A percentile compares a stretch with the other conserved stretches of the same genome.
These are phyloP conservation scores for Megamerina dolium DNA, from an alignment of 2,888 invertebrate species.

Conservation along the genomic window DNA sequence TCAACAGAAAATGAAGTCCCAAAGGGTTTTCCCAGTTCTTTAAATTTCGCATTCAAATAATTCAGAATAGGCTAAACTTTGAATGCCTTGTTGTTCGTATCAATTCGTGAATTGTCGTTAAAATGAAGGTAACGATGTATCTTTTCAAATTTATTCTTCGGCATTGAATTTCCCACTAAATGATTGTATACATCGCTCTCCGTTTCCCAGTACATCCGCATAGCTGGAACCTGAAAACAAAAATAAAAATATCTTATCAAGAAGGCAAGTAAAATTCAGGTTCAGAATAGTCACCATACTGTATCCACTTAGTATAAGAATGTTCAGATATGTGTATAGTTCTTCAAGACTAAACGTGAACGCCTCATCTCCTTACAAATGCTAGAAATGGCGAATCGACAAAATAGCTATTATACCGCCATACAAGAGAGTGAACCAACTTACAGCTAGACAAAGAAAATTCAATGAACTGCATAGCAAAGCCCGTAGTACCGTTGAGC, in stretches of 20 bases:
- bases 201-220: conserved; percentile 1
- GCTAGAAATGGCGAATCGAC: too few relatives aligned
- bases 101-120: not conserved
- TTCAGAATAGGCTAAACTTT: conserved; percentile 4
- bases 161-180: conserved; percentile 3
- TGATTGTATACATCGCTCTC: conserved; percentile 2
- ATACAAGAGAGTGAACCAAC: too few relatives aligned
- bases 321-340: too few relatives aligned
- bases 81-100: not conserved
- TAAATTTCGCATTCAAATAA: conserved; percentile 4
- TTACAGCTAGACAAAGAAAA: too few relatives aligned
- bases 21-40: conserved; percentile 4
- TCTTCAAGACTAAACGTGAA: conserved; percentile 1
- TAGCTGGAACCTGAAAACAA: conserved; percentile 1
- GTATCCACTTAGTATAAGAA: too few relatives aligned
- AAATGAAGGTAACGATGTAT: not conserved
- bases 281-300: too few relatives aligned
- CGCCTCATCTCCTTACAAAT: conserved; percentile 2
- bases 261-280: too few relatives aligned
- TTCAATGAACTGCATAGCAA: too few relatives aligned
- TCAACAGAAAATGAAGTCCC: conserved; percentile 2
- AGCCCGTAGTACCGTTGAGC: too few relatives aligned
- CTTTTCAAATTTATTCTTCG: not conserved
- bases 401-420: too few relatives aligned
- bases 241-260: too few relatives aligned